Base-by-base conservation (phyloP, 2,888 invertebrate genomes). In the Herminia tarsipennalis region DNA sequence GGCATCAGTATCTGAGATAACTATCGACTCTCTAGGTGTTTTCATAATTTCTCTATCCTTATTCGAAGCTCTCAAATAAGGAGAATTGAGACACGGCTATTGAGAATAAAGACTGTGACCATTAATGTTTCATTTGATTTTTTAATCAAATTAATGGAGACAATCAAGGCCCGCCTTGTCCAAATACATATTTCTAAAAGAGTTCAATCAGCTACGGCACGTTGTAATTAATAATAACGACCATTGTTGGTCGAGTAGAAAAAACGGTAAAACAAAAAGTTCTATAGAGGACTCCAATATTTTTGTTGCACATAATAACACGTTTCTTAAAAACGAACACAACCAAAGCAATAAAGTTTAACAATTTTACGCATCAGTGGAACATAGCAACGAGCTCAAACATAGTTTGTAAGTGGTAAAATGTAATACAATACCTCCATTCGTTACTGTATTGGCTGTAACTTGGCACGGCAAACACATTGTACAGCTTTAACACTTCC, bases 11-110 rank as follows among this genome's bases (percentile, higher is more conserved):
- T 76, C 68, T 63, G 62, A 73, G 81, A 86, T 85, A 82, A 76
- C 79, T 82, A 86, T 85, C 81, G 56, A 61, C 74, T 78, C 76
- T 81, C 76, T 83, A 81, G 78, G 76, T 79, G 79, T 83, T 82
- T 82, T 81, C 76, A 79, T 81, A 82, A 83, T 83, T 86, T 86
- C 83, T 81, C 78, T 66, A 72, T 66, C 78, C 80, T 75, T 81
- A 78, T 78, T 74, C 51, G 68, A n/a, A n/a, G n/a, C n/a, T n/a
- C n/a, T n/a, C n/a, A n/a, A n/a, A n/a, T n/a, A n/a, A n/a, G n/a
- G n/a, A n/a, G n/a, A n/a, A n/a, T n/a, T n/a, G n/a, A 67, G 53
- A 61, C 52, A 45, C 49, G 46, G 48, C 48, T 54, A 69, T 73
- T 71, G 66, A 69, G 66, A 63, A 56, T 63, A 68, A 48, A 17